Evolutionary conservation across 2,888 invertebrate species (phyloP), one percentile per base, ranked within the genome.

Genomic region (Dioctria linearis): DNA sequence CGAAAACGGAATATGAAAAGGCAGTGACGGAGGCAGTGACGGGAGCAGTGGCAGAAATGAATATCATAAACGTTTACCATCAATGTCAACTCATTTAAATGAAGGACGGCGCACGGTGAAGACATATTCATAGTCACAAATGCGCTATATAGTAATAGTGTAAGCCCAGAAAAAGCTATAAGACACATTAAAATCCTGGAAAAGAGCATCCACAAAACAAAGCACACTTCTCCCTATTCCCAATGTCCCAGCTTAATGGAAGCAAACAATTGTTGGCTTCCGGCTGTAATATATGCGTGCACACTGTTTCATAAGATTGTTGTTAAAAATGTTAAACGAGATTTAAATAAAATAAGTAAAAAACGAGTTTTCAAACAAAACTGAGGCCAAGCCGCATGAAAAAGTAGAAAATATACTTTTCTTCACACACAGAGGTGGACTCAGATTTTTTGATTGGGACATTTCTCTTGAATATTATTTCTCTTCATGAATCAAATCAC

Each of bases 241-340:
- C 51, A 49, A 6, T 49, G 51, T 49, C 51, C 61, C 25, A 6
- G n/a, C 61, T 37, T 39, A 11, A 25, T 5, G 61, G 61, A 8
- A 37, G 25, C 61, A 69, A 51, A 69, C 69, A 69, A 69, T 69
- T 69, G 49, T 43, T 51, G 39, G 51, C 69, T 51, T 39, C 51
- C 51, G 69, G 69, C 51, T 37, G 49, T 51, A 69, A 69, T 69
- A 69, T 69, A 69, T 69, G 69, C 69, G 69, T 69, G 69, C 5
- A 51, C 51, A n/a, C n/a, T n/a, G n/a, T n/a, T n/a, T n/a, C n/a
- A n/a, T n/a, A n/a, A n/a, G n/a, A n/a, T n/a, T n/a, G n/a, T n/a
- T n/a, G n/a, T n/a, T n/a, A n/a, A n/a, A n/a, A n/a, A n/a, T n/a
- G n/a, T n/a, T n/a, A n/a, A n/a, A n/a, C n/a, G n/a, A n/a, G n/a